Conservation (phyloP, 2,113 vertebrate species). For the Balaeniceps rex region DNA sequence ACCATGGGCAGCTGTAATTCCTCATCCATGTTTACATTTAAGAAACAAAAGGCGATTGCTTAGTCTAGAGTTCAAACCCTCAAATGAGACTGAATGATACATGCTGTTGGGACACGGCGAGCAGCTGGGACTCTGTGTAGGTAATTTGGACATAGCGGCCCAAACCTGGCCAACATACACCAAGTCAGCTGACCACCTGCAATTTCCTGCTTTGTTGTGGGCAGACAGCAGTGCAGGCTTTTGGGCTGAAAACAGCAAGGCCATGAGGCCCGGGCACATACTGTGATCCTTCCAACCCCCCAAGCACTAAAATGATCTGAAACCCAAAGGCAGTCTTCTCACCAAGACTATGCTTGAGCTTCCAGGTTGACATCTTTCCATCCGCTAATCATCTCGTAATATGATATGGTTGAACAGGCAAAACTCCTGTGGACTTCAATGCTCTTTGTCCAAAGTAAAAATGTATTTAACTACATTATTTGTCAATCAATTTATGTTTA, state of each 20-base stretch:
- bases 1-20: neutral
- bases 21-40: neutral
- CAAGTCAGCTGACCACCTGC: neutral
- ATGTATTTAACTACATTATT: neutral
- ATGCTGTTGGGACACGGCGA: rapidly evolving
- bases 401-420: neutral
- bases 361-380: neutral
- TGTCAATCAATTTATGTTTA: neutral
- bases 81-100: neutral
- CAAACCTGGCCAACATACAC: neutral
- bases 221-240: neutral
- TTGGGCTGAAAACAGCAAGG: neutral
- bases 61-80: neutral
- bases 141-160: neutral
- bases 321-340: neutral
- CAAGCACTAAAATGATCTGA: neutral
- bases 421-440: neutral
- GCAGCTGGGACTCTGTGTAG: rapidly evolving
- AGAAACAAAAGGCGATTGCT: neutral
- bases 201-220: neutral
- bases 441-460: neutral
- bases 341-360: neutral
- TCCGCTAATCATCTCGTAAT: neutral
- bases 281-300: neutral
- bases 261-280: neutral